Conservation (phyloP, 2,888 invertebrate genomes). For the Volucella bombylans region DNA sequence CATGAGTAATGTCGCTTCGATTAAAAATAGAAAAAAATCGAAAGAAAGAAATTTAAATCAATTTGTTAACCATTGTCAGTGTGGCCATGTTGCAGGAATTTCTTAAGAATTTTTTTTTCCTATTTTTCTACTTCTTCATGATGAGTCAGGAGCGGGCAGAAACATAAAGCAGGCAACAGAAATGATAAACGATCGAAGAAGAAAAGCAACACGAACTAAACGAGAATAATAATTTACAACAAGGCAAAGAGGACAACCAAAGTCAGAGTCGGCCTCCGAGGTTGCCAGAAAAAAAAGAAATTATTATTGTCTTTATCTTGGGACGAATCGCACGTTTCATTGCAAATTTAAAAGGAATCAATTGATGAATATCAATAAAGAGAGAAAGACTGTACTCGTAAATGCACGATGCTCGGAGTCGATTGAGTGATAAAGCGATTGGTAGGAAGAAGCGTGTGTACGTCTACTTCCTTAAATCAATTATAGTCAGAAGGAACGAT, state of each 20-base stretch:
- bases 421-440: no score
- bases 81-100: slow-evolving; percentile 58
- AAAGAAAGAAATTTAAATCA: slow-evolving; percentile 37
- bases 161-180: not conserved
- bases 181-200: slow-evolving; percentile 25
- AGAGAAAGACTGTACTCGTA: not conserved
- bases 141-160: slow-evolving; percentile 35
- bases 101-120: not conserved
- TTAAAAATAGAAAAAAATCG: slow-evolving; percentile 60
- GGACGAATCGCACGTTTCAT: slow-evolving; percentile 37
- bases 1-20: slow-evolving; percentile 66
- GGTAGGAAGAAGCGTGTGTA: slow-evolving; percentile 25
- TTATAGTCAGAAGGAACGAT: slow-evolving; percentile 9
- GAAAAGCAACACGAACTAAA: slow-evolving; percentile 10
- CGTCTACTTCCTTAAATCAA: slow-evolving; percentile 53
- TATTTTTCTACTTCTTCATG: slow-evolving; percentile 14
- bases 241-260: slow-evolving; percentile 21
- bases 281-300: not conserved
- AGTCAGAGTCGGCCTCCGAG: no score
- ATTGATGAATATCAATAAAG: slow-evolving; percentile 54
- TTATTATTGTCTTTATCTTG: slow-evolving; percentile 45
- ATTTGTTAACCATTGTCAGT: slow-evolving; percentile 41
- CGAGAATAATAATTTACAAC: slow-evolving; percentile 10
- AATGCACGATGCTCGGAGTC: no score
- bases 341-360: slow-evolving; percentile 53